phyloP scores from a whole-genome alignment of 2,113 vertebrate genomes.

The Carlito syrichta region DNA sequence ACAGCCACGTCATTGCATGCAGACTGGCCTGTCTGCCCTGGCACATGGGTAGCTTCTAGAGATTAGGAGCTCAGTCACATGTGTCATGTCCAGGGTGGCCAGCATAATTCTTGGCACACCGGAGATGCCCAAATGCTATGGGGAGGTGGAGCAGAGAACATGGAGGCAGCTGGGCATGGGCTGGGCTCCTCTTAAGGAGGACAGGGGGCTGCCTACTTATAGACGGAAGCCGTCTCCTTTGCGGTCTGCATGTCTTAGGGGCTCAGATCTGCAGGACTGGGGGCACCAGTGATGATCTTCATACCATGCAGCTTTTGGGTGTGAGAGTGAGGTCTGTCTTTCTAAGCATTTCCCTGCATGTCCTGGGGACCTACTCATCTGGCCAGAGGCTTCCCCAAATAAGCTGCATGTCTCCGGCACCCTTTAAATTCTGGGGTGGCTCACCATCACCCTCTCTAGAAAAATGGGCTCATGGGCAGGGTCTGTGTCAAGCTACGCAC shows the following conservation, averaged over 20 bases:
- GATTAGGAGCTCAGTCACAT: fast-evolving
- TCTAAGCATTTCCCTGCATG: fast-evolving
- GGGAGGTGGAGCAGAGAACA: not conserved
- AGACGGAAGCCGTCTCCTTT: no score
- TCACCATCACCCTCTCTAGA: not conserved
- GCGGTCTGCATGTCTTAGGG: fast-evolving
- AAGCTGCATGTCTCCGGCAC: fast-evolving
- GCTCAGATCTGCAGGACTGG: not conserved
- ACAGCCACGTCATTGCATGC: fast-evolving
- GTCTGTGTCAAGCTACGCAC: not conserved
- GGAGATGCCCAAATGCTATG: fast-evolving
- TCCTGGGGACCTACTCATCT: not conserved
- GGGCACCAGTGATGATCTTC: not conserved
- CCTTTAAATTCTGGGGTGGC: not conserved
- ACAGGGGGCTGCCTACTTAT: fast-evolving
- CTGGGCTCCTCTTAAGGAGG: no score
- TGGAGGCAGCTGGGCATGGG: not conserved
- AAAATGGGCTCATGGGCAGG: fast-evolving
- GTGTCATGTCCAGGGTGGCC: fast-evolving
- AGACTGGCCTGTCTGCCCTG: not conserved
- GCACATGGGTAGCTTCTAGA: not conserved
- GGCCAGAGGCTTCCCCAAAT: fast-evolving
- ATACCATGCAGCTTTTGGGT: fast-evolving
- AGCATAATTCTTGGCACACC: not conserved
- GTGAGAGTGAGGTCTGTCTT: fast-evolving